Base-by-base conservation (phyloP, 2,888 invertebrate species). In the Phrixothrix hirtus region DNA sequence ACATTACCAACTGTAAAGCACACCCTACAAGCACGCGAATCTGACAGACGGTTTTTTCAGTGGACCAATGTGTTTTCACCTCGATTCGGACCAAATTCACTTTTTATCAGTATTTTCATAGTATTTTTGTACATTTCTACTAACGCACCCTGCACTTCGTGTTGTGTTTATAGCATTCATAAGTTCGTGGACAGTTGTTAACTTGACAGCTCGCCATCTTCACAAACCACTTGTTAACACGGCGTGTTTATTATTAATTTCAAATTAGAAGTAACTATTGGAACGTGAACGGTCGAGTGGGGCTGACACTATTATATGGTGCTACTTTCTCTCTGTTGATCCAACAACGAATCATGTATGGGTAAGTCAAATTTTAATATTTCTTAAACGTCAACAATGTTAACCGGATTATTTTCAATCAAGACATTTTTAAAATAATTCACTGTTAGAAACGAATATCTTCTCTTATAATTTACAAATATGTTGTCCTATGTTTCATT, bases 171-270 rank as follows among this genome's bases (percentile, higher is more conserved):
- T 65, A 58, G 55, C 62, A 58, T 63, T 58, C 55, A 59, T 63
- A 63, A 63, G 63, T 63, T 66, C 60, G 64, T 64, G 60, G 62
- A 62, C 65, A 62, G 61, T 63, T 61, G 61, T 58, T 63, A 65
- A 62, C 65, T 66, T 69, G 64, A 59, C 58, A 55, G 58, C 53
- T 63, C 72, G 74, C 73, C 74, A 74, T 74, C 69, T 73, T 72
- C 69, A 27, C 32, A 72, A 75, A 75, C 76, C 76, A 75, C 76
- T 76, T 76, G 76, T 75, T 75, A 76, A 73, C 74, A 60, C 64
- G 64, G 61, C 65, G 67, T 67, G 68, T 67, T 66, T 67, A 66
- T 70, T 69, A 64, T 68, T 69, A 62, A 62, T 66, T 64, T 60
- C 47, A 61, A 58, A 56, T 57, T 51, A 45, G 35, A 32, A 32